These are phyloP conservation scores for Antheraea mylitta DNA, from an alignment of 1,140 invertebrate species.

Conservation along the genomic window DNA sequence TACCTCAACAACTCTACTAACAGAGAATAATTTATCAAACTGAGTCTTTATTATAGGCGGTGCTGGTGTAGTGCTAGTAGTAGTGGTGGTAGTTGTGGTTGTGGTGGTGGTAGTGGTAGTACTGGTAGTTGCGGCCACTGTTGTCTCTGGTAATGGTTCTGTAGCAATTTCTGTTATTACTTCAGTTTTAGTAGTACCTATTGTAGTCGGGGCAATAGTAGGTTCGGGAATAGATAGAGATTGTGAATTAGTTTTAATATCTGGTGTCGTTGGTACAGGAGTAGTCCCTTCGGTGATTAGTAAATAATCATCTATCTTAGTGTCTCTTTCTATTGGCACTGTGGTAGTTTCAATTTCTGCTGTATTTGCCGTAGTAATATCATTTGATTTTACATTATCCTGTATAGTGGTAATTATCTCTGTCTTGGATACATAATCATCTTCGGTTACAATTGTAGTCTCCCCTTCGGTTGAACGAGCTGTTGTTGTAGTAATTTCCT, in stretches of 20 bases:
- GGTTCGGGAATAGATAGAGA: conserved; percentile 31
- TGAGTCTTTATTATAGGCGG: conserved; percentile 71
- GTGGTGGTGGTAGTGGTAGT: conserved; percentile 22
- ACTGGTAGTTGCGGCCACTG: conserved; percentile 38
- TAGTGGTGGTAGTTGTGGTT: conserved; percentile 39
- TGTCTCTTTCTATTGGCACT: conserved; percentile 44
- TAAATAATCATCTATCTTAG: conserved; percentile 61
- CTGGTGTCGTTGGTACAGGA: conserved; percentile 40
- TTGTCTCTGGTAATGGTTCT: conserved; percentile 38
- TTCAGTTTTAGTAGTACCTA: conserved; percentile 25
- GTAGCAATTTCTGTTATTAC: background rate
- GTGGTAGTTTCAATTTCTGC: conserved; percentile 44
- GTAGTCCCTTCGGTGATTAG: conserved; percentile 48
- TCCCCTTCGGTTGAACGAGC: conserved; percentile 30
- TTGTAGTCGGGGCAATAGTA: conserved; percentile 20
- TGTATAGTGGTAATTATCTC: conserved; percentile 34
- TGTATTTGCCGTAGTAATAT: conserved; percentile 30
- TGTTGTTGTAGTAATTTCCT: conserved; percentile 22
- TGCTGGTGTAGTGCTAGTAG: conserved; percentile 35
- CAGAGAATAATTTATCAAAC: conserved; percentile 81
- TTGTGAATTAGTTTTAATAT: conserved; percentile 30
- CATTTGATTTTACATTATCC: conserved; percentile 25
- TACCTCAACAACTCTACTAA: conserved; percentile 83
- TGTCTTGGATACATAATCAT: conserved; percentile 55
- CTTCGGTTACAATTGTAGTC: conserved; percentile 37